Base-by-base conservation (phyloP, 2,113 vertebrate species). In the Ammodytes dubius region DNA sequence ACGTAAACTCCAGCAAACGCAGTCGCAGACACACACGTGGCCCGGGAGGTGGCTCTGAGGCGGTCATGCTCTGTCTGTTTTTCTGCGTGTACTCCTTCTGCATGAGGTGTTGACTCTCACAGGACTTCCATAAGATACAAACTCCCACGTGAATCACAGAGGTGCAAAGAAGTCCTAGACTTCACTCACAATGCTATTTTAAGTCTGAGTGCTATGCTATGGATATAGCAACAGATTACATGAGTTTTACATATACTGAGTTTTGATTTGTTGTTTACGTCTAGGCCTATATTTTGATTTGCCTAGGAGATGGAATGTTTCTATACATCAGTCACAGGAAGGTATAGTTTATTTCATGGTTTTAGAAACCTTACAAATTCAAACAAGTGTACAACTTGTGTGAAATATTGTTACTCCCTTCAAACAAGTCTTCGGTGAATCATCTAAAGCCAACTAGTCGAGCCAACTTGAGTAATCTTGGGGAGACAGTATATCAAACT, bases 1-100 rank as follows among this genome's bases (percentile, higher is more conserved):
- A 79, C 53, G 85, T 79, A 87, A 89, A 91, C 89, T 78, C 57
- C 47, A 64, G 81, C 79, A 56, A 27, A 64, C 1, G 54, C 70
- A 61, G 72, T 53, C 57, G 7, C 74, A 83, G 73, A 85, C 52
- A 45, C 52, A 45, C 76, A 84, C 47, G 58, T 80, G 83, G 77
- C 77, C 74, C 3, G 19, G 49, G 70, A 78, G 53, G 74, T 58
- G 71, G 57, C 50, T 0, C 27, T 27, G 27, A 27, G 17, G 50
- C 37, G 74, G 74, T 72, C 45, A 7, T 7, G 64, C 69, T 67
- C 73, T 3, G 46, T 53, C 63, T 81, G 46, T 14, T 45, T 27
- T 46, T 59, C 46, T 68, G 69, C 65, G 65, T 53, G 42, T n/a
- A 50, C 42, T 73, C 54, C 13, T 14, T 53, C 81, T 76, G 70